Base-by-base conservation (phyloP, 2,113 vertebrate species). In the Rattus norvegicus region DNA sequence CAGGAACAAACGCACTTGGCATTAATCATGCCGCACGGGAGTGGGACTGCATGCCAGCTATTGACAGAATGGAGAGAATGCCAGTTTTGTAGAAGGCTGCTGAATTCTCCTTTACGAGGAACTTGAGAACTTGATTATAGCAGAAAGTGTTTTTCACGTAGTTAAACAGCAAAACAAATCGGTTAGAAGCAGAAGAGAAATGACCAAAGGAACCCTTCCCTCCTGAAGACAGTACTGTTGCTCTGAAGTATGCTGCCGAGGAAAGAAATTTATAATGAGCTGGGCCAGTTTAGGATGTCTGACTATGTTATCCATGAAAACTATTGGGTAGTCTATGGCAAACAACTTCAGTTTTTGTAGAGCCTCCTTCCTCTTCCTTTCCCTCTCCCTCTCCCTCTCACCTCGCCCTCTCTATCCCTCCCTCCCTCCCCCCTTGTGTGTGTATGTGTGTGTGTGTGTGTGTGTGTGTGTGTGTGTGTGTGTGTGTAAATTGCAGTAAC, bases 1-100 rank as follows among this genome's bases (percentile, higher is more conserved):
- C 26, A 87, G 87, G 88, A 94, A 61, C 92, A 93, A 67, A 93
- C 52, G 69, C 67, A 84, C 61, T 91, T 93, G 93, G 85, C 93
- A 93, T 90, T 80, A 88, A 94, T 92, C 87, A 92, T 12, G 28
- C 70, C 92, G 4, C 47, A 69, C 20, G 26, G 81, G 13, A 69
- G 33, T 93, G 43, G 17, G 33, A 92, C 43, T 17, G 65, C 63
- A 65, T 17, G 47, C 56, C 52, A 94, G 28, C 16, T 84, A 61
- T 28, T 6, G 24, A 63, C n/a, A 56, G 16, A 92, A 90, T 91
- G 81, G 24, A 43, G 43, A 33, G 33, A 79, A 77, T 61, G 63
- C 9, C 28, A 91, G 26, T 33, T 93, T 87, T 92, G 75, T 72
- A 54, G 17, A 65, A 19, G 26, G 26, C n/a, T 95, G 36, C 76